Conservation (phyloP, 2,113 vertebrate genomes). For the Brachionichthys hirsutus region DNA sequence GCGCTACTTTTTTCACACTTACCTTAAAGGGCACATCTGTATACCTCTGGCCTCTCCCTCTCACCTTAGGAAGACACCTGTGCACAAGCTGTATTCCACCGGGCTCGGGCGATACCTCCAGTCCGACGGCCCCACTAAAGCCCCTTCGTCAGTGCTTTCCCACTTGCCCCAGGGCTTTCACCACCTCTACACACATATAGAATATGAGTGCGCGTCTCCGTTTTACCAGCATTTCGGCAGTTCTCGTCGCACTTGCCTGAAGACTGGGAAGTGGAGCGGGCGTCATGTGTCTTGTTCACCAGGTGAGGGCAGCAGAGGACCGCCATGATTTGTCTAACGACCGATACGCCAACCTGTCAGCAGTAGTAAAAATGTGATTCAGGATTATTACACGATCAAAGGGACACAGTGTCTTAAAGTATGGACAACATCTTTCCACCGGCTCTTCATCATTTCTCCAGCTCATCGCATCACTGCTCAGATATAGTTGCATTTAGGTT, state of each 20-base stretch:
- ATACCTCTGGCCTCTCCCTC: neutral
- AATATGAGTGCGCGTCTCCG: conserved; percentile 89
- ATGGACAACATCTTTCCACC: too few species aligned
- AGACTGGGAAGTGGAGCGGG: conserved; percentile 97
- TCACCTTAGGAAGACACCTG: conserved; percentile 86
- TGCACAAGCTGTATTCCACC: conserved; percentile 89
- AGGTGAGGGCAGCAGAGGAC: conserved; percentile 82
- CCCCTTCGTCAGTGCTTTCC: conserved; percentile 72
- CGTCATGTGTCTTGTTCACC: conserved; percentile 92
- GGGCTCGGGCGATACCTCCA: conserved; percentile 73
- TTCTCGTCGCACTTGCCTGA: conserved; percentile 90
- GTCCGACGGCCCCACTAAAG: conserved; percentile 79
- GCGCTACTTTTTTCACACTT: too few species aligned
- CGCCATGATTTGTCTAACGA: neutral
- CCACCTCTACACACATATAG: conserved; percentile 90
- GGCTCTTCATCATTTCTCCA: too few species aligned
- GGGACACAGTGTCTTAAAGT: too few species aligned
- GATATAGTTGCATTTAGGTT: neutral
- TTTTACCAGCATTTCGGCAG: conserved; percentile 93
- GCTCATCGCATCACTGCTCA: too few species aligned
- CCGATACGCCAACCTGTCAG: too few species aligned
- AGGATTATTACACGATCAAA: too few species aligned
- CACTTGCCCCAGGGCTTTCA: conserved; percentile 87
- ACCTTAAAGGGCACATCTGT: neutral
- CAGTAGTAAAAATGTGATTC: too few species aligned